Conservation (phyloP, 2,888 invertebrate genomes). For the Drosophila yooni region DNA sequence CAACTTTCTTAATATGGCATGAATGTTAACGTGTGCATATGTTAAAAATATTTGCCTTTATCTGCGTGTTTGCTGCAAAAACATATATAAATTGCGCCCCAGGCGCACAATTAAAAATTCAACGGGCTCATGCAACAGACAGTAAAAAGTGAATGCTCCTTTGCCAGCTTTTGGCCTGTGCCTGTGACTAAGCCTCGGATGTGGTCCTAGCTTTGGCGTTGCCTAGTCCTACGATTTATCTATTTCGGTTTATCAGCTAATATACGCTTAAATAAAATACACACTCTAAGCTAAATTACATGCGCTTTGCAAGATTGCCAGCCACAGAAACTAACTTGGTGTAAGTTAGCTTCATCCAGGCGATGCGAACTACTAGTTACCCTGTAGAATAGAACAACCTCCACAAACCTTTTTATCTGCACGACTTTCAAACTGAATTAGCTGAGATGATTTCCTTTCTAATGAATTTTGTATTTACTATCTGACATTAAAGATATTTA, state of each 20-base stretch:
- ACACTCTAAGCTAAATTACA: conserved; percentile 78
- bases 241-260: conserved; percentile 79
- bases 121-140: conserved; percentile 35
- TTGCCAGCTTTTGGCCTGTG: conserved; percentile 20
- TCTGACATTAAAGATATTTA: background rate
- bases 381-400: background rate
- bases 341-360: background rate
- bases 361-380: conserved; percentile 12
- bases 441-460: background rate
- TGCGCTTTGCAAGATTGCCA: conserved; percentile 62
- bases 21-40: conserved; percentile 55
- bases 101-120: conserved; percentile 73
- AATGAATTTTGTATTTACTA: background rate
- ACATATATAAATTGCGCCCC: conserved; percentile 59
- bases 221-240: conserved; percentile 63
- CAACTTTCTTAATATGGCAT: conserved; percentile 69
- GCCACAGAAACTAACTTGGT: conserved; percentile 27
- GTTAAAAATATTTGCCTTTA: conserved; percentile 67
- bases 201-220: conserved; percentile 16
- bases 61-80: conserved; percentile 52
- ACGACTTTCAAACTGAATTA: background rate
- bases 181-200: conserved; percentile 5
- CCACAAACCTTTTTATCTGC: background rate
- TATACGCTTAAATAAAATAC: conserved; percentile 81
- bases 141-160: conserved; percentile 9